Conservation (phyloP, 2,113 vertebrate genomes). For the Dicentrarchus labrax region DNA sequence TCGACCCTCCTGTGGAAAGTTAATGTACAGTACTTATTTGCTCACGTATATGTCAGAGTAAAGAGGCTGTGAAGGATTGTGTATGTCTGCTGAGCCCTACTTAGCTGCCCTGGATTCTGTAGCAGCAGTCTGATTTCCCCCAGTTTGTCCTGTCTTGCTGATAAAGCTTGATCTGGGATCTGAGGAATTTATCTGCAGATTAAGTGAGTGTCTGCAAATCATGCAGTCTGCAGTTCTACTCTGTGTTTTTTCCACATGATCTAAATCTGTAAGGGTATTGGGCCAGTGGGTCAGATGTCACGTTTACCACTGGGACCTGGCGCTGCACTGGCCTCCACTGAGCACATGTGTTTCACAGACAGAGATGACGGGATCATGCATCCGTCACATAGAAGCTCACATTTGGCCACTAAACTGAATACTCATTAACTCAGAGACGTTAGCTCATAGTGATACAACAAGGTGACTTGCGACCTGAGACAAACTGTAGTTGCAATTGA, state of each 20-base stretch:
- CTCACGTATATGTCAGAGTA: slow-evolving; percentile 10
- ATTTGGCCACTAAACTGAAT: slow-evolving; percentile 22
- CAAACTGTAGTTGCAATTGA: background rate
- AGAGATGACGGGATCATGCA: background rate
- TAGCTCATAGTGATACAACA: background rate
- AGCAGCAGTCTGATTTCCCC: slow-evolving; percentile 6
- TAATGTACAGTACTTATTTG: background rate
- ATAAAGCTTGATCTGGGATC: slow-evolving; percentile 52
- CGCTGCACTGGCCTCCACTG: slow-evolving; percentile 26
- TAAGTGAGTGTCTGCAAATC: slow-evolving; percentile 43
- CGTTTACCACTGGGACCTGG: slow-evolving; percentile 8
- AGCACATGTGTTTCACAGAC: slow-evolving; percentile 43
- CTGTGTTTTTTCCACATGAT: slow-evolving; percentile 20
- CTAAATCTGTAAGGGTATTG: slow-evolving; percentile 39
- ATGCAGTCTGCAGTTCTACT: background rate
- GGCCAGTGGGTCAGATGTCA: slow-evolving; percentile 69
- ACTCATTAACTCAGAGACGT: background rate
- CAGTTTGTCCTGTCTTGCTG: slow-evolving; percentile 10
- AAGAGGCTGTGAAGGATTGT: background rate
- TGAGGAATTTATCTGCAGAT: slow-evolving; percentile 66
- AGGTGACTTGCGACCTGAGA: background rate
- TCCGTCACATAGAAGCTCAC: slow-evolving; percentile 1
- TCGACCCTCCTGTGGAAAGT: background rate
- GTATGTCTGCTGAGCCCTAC: slow-evolving; percentile 40
- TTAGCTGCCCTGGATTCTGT: slow-evolving; percentile 63